A percentile compares a stretch with the other conserved stretches of the same genome.
These are phyloP conservation scores for Xyliphius kryptos DNA, from an alignment of 2,113 vertebrate species.

Conservation along the genomic window DNA sequence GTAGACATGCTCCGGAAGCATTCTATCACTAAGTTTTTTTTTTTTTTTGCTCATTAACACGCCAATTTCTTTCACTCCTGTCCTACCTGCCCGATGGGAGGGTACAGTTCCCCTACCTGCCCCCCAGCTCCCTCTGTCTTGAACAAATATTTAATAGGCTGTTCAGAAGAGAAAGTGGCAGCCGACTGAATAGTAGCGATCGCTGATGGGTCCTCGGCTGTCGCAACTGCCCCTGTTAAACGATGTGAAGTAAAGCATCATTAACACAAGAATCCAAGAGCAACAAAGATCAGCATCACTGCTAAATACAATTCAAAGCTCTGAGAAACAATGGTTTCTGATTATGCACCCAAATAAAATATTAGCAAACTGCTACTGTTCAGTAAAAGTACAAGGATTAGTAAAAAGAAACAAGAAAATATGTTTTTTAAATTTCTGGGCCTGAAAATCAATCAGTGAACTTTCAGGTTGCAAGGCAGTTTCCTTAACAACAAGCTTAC, in stretches of 20 bases:
- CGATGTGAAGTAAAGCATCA: background rate
- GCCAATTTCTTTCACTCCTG: constrained; percentile 19
- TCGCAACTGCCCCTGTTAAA: constrained; percentile 78
- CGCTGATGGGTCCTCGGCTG: constrained; percentile 83
- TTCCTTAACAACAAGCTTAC: no score
- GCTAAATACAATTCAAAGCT: background rate
- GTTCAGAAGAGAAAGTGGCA: constrained; percentile 77
- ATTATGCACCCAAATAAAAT: no score
- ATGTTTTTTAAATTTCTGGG: no score
- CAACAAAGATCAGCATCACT: no score
- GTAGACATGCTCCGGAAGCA: background rate
- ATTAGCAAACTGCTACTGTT: no score
- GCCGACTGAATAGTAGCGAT: constrained; percentile 88
- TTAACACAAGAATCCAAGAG: background rate
- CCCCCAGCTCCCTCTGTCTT: constrained; percentile 85
- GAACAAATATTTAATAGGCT: constrained; percentile 87
- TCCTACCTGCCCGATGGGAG: constrained; percentile 46
- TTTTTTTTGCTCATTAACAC: background rate
- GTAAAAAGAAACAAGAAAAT: no score
- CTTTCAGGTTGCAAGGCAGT: no score
- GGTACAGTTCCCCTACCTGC: constrained; percentile 67
- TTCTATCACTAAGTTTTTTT: background rate
- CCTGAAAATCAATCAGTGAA: no score
- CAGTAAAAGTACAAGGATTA: no score
- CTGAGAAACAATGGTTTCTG: background rate